phyloP scores from a whole-genome alignment of 2,113 vertebrate genomes.

The Notarius quadriscutis region DNA sequence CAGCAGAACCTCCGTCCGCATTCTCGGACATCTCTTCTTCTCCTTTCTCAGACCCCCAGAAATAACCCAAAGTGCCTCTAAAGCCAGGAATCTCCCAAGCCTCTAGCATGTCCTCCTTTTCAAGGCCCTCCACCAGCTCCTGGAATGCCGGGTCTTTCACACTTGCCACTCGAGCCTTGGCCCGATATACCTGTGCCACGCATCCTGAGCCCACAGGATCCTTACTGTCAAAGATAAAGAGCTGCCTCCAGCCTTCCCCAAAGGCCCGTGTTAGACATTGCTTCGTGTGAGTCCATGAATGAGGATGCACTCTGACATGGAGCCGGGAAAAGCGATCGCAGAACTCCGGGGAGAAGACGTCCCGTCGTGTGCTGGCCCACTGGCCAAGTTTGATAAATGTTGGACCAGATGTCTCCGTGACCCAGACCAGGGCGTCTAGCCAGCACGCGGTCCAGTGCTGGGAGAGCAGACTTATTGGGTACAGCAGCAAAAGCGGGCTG shows the following conservation, averaged over 20 bases:
- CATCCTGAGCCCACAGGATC: constrained; percentile 91
- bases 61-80: constrained; percentile 60
- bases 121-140: constrained; percentile 57
- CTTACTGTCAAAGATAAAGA: constrained; percentile 79
- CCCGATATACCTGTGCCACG: constrained; percentile 91
- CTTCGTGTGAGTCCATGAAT: constrained; percentile 86
- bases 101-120: constrained; percentile 68
- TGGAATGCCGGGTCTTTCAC: constrained; percentile 67
- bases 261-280: constrained; percentile 80
- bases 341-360: constrained; percentile 87
- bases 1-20: constrained; percentile 53
- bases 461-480: constrained; percentile 79
- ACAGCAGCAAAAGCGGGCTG: constrained; percentile 82
- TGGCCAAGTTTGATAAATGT: constrained; percentile 92
- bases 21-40: constrained; percentile 47
- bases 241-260: constrained; percentile 78
- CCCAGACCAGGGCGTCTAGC: constrained; percentile 82
- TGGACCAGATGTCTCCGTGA: constrained; percentile 85
- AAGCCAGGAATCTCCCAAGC: constrained; percentile 78
- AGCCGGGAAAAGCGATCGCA: constrained; percentile 85
- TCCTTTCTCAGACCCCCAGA: constrained; percentile 61
- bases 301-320: constrained; percentile 82
- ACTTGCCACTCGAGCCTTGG: constrained; percentile 72
- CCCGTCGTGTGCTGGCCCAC: constrained; percentile 92
- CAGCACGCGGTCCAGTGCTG: constrained; percentile 66